A percentile compares a stretch with the other conserved stretches of the same genome.
These are phyloP conservation scores for Sphaerophoria taeniata DNA, from an alignment of 2,888 invertebrate species.

Conservation along the genomic window DNA sequence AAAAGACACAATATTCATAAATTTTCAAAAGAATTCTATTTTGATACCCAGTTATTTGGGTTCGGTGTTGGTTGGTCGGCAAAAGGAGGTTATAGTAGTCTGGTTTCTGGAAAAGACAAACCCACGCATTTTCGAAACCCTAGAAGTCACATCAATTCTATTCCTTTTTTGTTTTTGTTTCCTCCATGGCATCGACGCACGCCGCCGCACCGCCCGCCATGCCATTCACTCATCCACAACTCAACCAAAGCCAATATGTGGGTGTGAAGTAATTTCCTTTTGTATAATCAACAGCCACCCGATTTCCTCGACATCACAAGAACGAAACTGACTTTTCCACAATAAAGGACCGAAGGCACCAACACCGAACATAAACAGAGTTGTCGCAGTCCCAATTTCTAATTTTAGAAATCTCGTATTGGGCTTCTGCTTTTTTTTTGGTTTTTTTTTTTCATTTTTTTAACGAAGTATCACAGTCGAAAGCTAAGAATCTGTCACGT, in stretches of 20 bases:
- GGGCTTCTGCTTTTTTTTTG: not conserved
- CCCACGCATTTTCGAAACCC: constrained; percentile 33
- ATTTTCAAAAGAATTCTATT: constrained; percentile 26
- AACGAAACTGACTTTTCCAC: constrained; percentile 25
- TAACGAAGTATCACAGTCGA: not conserved
- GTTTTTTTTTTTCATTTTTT: too few species aligned
- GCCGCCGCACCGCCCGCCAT: too few species aligned
- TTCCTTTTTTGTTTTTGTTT: constrained; percentile 8
- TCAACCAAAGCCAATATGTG: constrained; percentile 26
- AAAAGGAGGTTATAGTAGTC: too few species aligned
- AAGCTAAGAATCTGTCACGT: constrained; percentile 47
- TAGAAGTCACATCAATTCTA: constrained; percentile 24
- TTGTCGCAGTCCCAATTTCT: constrained; percentile 38
- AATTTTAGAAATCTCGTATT: constrained; percentile 54
- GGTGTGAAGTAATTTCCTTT: constrained; percentile 70
- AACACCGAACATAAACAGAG: too few species aligned
- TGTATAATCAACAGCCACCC: constrained; percentile 66
- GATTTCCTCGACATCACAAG: constrained; percentile 37
- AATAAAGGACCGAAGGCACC: too few species aligned
- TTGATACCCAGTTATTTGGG: not conserved
- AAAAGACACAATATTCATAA: constrained; percentile 42
- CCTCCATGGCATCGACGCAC: too few species aligned
- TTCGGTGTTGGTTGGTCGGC: not conserved
- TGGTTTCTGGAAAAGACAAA: too few species aligned
- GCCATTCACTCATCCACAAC: not conserved